Evolutionary conservation across 2,888 invertebrate genomes (phyloP).

Genomic region (Lasioglossum vierecki): DNA sequence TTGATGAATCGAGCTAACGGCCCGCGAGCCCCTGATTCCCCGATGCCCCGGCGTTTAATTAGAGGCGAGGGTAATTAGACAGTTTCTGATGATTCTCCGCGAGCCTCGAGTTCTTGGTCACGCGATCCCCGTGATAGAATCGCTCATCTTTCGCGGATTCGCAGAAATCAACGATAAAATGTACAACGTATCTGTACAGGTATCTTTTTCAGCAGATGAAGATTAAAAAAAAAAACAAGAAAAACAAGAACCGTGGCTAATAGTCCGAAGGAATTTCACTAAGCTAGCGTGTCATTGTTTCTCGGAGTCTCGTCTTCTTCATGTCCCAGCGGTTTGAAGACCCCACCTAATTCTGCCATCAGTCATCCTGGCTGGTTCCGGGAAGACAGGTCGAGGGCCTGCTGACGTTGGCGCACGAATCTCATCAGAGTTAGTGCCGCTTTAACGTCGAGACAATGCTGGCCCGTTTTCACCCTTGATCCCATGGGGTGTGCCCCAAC

Average conservation of each 20-base stretch:
- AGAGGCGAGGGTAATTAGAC: constrained; percentile 17
- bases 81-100: constrained; percentile 8
- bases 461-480: constrained; percentile 58
- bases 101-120: neutral
- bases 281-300: constrained; percentile 18
- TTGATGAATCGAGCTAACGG: constrained; percentile 29
- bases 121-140: constrained; percentile 3
- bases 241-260: neutral
- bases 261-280: neutral
- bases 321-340: neutral
- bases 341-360: constrained; percentile 70
- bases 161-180: neutral
- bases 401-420: constrained; percentile 63
- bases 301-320: neutral
- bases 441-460: constrained; percentile 75
- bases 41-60: constrained; percentile 15
- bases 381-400: constrained; percentile 54
- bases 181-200: accelerated
- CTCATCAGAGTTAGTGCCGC: constrained; percentile 76
- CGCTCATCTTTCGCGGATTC: neutral
- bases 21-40: neutral
- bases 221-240: neutral
- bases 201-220: too few species aligned
- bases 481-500: constrained; percentile 48
- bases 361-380: constrained; percentile 68